Conservation (phyloP, 2,888 invertebrate species). For the Lasioglossum figueresi region DNA sequence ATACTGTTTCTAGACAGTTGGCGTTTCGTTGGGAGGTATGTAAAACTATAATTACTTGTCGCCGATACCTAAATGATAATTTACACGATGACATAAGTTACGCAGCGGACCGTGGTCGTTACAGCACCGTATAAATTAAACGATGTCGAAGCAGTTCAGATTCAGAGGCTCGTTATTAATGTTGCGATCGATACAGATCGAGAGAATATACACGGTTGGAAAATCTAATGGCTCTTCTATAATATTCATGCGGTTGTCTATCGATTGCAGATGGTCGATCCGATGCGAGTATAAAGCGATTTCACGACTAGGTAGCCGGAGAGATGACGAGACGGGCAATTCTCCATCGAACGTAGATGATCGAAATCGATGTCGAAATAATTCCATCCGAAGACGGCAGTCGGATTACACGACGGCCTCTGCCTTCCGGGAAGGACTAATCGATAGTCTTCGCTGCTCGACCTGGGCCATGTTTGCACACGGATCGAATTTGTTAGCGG, state of each 20-base stretch:
- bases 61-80: neutral
- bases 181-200: neutral
- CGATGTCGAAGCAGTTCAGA: neutral
- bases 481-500: conserved; percentile 69
- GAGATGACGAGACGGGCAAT: conserved; percentile 34
- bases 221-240: neutral
- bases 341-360: conserved; percentile 58
- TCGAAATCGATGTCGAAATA: conserved; percentile 75
- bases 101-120: neutral
- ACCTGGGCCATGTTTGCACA: conserved; percentile 59
- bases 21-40: neutral
- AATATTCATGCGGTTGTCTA: neutral
- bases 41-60: conserved; percentile 3
- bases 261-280: conserved; percentile 11
- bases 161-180: neutral
- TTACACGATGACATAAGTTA: neutral
- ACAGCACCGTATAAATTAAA: neutral
- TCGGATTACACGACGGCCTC: conserved; percentile 71
- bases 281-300: conserved; percentile 31
- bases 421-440: conserved; percentile 72
- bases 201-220: neutral
- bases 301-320: conserved; percentile 35
- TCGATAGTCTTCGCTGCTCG: conserved; percentile 69
- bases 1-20: neutral
- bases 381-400: conserved; percentile 74